Conservation (phyloP, 2,888 invertebrate genomes). For the Aricia artaxerxes region DNA sequence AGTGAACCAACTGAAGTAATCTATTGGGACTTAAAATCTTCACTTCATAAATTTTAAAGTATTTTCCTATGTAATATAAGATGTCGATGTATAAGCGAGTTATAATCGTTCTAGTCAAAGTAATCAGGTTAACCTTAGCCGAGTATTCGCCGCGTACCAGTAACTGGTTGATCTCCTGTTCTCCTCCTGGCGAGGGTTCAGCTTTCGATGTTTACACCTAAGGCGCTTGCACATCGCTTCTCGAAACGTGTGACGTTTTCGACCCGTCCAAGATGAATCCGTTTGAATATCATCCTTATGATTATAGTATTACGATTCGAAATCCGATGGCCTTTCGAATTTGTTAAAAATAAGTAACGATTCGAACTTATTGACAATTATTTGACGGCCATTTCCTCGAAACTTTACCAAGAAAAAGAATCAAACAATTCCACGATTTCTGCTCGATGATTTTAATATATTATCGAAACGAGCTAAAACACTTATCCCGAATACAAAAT, state of each 20-base stretch:
- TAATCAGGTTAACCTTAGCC: slow-evolving; percentile 42
- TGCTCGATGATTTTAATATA: background rate
- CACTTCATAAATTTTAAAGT: slow-evolving; percentile 9
- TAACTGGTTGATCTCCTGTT: slow-evolving; percentile 40
- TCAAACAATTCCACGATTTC: background rate
- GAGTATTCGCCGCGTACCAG: slow-evolving; percentile 38
- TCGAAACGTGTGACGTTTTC: slow-evolving; percentile 51
- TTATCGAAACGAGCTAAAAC: slow-evolving; percentile 3
- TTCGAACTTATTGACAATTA: background rate
- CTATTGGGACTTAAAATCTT: background rate
- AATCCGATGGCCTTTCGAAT: slow-evolving; percentile 11
- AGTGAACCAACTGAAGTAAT: slow-evolving; percentile 6
- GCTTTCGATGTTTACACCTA: slow-evolving; percentile 60
- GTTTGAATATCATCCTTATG: slow-evolving; percentile 39
- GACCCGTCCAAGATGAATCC: slow-evolving; percentile 62
- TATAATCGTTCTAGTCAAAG: slow-evolving; percentile 43
- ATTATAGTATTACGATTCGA: slow-evolving; percentile 35
- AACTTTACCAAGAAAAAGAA: background rate
- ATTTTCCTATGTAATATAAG: slow-evolving; percentile 32
- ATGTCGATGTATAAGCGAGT: slow-evolving; percentile 39
- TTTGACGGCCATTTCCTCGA: background rate
- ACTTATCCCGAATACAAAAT: background rate
- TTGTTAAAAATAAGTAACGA: background rate
- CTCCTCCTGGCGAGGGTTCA: slow-evolving; percentile 51
- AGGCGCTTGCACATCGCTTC: slow-evolving; percentile 53